Evolutionary conservation across 2,797 vertebrate species (phyloP).

Genomic region (Todus mexicanus): DNA sequence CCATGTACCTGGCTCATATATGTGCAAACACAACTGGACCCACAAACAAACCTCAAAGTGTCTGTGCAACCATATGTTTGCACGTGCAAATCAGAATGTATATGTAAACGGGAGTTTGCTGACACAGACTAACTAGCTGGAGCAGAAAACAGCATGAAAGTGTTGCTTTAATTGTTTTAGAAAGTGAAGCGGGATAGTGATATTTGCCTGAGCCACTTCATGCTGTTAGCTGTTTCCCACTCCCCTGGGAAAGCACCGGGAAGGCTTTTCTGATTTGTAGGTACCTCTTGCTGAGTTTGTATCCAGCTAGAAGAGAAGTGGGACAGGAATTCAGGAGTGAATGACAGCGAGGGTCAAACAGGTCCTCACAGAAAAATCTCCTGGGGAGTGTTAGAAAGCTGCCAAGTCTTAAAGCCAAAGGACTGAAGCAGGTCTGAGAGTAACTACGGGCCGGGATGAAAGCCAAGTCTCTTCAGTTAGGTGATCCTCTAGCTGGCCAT

Average conservation of each 20-base stretch:
- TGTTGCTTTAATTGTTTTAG: background rate
- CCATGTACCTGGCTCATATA: background rate
- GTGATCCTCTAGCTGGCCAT: background rate
- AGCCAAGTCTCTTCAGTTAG: background rate
- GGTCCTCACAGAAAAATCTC: background rate
- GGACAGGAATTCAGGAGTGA: background rate
- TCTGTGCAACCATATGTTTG: background rate
- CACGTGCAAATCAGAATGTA: background rate
- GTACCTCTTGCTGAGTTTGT: background rate
- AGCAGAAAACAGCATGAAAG: background rate
- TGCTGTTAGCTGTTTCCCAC: background rate
- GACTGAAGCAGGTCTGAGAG: background rate
- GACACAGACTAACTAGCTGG: background rate
- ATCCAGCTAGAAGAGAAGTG: background rate
- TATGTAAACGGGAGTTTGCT: background rate
- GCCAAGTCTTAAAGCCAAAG: background rate
- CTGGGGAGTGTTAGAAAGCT: background rate
- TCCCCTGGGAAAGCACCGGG: background rate
- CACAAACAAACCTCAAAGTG: background rate
- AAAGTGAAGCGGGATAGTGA: background rate
- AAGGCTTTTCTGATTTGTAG: background rate
- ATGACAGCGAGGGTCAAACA: background rate
- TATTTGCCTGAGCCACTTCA: background rate
- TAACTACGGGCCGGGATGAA: background rate
- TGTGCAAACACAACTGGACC: background rate